Conservation (phyloP, 2,888 invertebrate genomes). For the Bombylius discolor region DNA sequence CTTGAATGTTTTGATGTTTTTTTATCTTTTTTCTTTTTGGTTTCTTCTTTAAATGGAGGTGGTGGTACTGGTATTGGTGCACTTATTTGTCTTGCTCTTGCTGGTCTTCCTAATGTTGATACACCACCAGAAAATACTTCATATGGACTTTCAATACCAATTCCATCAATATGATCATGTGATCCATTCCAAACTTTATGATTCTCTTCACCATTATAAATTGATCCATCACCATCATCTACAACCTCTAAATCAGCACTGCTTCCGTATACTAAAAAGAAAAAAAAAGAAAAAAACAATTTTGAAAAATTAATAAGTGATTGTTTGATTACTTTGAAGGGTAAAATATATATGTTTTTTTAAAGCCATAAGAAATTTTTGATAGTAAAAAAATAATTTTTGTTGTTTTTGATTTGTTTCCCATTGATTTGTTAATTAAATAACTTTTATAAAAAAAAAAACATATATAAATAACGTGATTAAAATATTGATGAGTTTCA, state of each 20-base stretch:
- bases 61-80: slow-evolving; percentile 73
- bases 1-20: slow-evolving; percentile 34
- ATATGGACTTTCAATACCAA: slow-evolving; percentile 53
- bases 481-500: too few species aligned
- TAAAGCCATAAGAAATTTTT: too few species aligned
- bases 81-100: slow-evolving; percentile 68
- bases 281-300: slow-evolving; percentile 2
- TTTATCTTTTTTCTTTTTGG: slow-evolving; percentile 45
- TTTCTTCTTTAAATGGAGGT: slow-evolving; percentile 60
- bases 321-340: background rate
- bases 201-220: slow-evolving; percentile 83
- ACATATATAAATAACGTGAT: too few species aligned
- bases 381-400: too few species aligned
- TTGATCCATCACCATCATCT: slow-evolving; percentile 63
- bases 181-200: slow-evolving; percentile 87
- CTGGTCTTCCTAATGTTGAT: slow-evolving; percentile 48
- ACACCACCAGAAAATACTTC: slow-evolving; percentile 45
- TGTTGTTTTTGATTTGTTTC: too few species aligned
- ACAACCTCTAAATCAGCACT: slow-evolving; percentile 38
- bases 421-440: too few species aligned
- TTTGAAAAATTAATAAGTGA: background rate
- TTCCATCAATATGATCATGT: slow-evolving; percentile 56
- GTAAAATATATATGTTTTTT: too few species aligned
- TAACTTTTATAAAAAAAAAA: too few species aligned
- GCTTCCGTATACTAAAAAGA: slow-evolving; percentile 35